These are phyloP conservation scores for Megalopta genalis DNA, from an alignment of 1,140 invertebrate genomes.

Conservation along the genomic window DNA sequence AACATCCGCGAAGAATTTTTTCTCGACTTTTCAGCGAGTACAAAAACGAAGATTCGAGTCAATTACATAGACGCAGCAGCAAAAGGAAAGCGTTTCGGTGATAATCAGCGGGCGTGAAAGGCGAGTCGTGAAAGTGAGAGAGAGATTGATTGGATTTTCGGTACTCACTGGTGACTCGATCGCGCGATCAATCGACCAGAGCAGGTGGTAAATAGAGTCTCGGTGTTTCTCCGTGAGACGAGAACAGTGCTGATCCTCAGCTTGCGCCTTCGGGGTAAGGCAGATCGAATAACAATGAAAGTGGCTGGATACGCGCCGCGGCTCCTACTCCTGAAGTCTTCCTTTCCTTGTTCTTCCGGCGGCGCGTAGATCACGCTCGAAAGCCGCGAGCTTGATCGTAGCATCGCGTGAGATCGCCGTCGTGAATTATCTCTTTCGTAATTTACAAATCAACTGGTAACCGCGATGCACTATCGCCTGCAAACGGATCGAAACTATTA, in stretches of 20 bases:
- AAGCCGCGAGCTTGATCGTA: slow-evolving; percentile 19
- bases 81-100: slow-evolving; percentile 13
- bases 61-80: neutral
- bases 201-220: neutral
- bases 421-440: slow-evolving; percentile 13
- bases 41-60: neutral
- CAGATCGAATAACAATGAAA: slow-evolving; percentile 77
- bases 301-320: slow-evolving; percentile 64
- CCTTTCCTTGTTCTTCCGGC: slow-evolving; percentile 51
- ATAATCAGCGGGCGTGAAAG: neutral
- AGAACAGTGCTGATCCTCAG: slow-evolving; percentile 6
- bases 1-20: too few relatives aligned
- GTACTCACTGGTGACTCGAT: slow-evolving; percentile 7
- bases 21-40: neutral
- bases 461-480: neutral
- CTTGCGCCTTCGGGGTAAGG: slow-evolving; percentile 55
- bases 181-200: neutral
- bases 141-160: neutral
- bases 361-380: slow-evolving; percentile 14
- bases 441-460: slow-evolving; percentile 5
- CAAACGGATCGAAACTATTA: neutral
- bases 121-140: neutral
- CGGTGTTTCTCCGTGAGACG: neutral
- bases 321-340: slow-evolving; percentile 39
- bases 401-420: slow-evolving; percentile 7